Base-by-base conservation (phyloP, 2,113 vertebrate species). In the Alectura lathami region DNA sequence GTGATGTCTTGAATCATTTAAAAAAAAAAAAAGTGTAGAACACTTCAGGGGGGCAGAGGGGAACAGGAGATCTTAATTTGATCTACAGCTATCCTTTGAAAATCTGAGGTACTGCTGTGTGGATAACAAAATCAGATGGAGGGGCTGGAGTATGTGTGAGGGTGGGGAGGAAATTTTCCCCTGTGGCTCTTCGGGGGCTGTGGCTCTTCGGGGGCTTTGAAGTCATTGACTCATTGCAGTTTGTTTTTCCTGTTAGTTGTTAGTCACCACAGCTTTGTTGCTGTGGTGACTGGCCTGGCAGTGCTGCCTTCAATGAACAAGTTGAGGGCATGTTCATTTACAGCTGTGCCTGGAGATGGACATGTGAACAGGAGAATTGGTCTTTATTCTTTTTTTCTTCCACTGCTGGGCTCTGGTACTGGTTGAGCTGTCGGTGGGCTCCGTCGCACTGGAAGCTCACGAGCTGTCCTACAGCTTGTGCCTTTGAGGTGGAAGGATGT, bases 201-300 rank as follows among this genome's bases (percentile, higher is more conserved):
- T 3, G 9, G 93, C 91, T 59, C 30, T 81, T 72, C n/a, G 57
- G 27, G n/a, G n/a, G n/a, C 86, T 95, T 94, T 96, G 85, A 97
- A 96, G 91, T 83, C 45, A 23, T 20, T 95, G 96, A 94, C 66
- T 96, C 89, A 94, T 7, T 88, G 59, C 45, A 60, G 82, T 77
- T 76, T 85, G 88, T 81, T 86, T 94, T 97, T 96, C 93, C 94
- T 90, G 89, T 92, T 50, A 18, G 56, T 72, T 5, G 0, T n/a
- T n/a, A n/a, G n/a, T n/a, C n/a, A n/a, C n/a, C n/a, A n/a, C n/a
- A n/a, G n/a, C 78, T 63, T 36, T 74, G 93, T 95, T 92, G 84
- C 95, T 93, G 54, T 88, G 93, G 96, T 83, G 83, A 93, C 64
- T 75, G 69, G 59, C 51, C 42, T 72, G 0, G 1, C 36, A 30